Evolutionary conservation across 1,140 invertebrate genomes (phyloP).

Genomic region (Drosophila ironensis): DNA sequence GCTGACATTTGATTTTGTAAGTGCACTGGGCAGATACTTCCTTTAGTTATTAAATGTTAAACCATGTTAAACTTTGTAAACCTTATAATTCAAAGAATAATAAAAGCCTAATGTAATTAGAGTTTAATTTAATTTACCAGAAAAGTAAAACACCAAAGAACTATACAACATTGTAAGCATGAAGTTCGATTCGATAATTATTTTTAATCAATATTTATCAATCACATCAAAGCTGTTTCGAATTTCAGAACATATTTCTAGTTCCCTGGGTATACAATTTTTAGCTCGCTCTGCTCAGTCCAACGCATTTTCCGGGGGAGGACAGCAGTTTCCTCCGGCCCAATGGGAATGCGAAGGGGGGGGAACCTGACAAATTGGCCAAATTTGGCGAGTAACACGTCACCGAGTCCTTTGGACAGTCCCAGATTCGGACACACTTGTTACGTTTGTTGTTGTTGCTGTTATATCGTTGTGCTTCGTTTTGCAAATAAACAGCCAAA

Average conservation of each 20-base stretch:
- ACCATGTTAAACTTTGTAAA: too few relatives aligned
- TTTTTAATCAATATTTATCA: too few relatives aligned
- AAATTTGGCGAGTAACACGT: slow-evolving; percentile 73
- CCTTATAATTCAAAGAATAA: too few relatives aligned
- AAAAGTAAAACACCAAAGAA: too few relatives aligned
- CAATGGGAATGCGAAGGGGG: not conserved
- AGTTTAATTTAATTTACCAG: too few relatives aligned
- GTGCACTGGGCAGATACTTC: too few relatives aligned
- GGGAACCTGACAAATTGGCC: slow-evolving; percentile 53
- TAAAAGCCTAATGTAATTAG: too few relatives aligned
- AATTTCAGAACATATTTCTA: not conserved
- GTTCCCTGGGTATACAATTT: too few relatives aligned
- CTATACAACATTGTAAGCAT: too few relatives aligned
- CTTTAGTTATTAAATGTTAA: too few relatives aligned
- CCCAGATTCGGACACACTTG: slow-evolving; percentile 51
- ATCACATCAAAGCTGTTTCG: not conserved
- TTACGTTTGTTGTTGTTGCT: slow-evolving; percentile 61
- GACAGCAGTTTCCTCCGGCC: not conserved
- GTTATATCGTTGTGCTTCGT: slow-evolving; percentile 71
- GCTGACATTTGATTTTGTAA: slow-evolving; percentile 58
- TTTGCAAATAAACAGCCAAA: slow-evolving; percentile 79
- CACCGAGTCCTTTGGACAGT: slow-evolving; percentile 35
- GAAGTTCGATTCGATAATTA: too few relatives aligned
- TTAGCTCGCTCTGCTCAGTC: too few relatives aligned
- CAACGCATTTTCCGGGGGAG: not conserved